A percentile compares a stretch with the other conserved stretches of the same genome.
Conservation (phyloP, 2,113 vertebrate species). For the Malaclemys terrapin region DNA sequence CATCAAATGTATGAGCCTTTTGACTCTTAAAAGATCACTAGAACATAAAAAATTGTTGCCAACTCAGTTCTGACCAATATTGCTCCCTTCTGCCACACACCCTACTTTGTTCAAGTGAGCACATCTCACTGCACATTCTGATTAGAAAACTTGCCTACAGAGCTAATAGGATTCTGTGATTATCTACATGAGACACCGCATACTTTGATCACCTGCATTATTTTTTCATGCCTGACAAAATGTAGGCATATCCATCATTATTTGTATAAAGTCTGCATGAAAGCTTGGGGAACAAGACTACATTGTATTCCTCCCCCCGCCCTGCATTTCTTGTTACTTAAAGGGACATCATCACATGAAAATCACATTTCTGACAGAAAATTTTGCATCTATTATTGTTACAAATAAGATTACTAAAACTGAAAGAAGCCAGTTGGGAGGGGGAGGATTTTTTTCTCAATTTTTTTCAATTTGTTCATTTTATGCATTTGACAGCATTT, state of each 20-base stretch:
- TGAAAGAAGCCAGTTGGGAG: neutral
- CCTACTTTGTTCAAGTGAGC: accelerated
- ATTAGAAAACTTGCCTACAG: neutral
- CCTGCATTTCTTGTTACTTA: neutral
- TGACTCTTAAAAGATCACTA: neutral
- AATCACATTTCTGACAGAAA: constrained; percentile 34
- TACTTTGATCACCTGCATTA: neutral
- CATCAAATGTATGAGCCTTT: neutral
- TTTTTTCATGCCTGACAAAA: neutral
- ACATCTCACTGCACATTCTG: accelerated
- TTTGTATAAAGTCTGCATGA: neutral
- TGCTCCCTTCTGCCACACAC: neutral
- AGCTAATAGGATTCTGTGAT: neutral
- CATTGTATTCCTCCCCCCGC: neutral
- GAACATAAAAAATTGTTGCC: neutral
- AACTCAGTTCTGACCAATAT: neutral
- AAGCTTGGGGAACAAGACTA: neutral
- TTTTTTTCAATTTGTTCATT: neutral
- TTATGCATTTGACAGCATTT: neutral
- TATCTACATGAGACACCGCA: accelerated
- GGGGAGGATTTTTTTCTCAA: neutral
- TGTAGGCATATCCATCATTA: accelerated
- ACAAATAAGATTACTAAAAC: constrained; percentile 36
- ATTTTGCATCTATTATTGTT: neutral
- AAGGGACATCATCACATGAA: neutral